phyloP scores from a whole-genome alignment of 2,888 invertebrate genomes.

The Pomacea canaliculata region DNA sequence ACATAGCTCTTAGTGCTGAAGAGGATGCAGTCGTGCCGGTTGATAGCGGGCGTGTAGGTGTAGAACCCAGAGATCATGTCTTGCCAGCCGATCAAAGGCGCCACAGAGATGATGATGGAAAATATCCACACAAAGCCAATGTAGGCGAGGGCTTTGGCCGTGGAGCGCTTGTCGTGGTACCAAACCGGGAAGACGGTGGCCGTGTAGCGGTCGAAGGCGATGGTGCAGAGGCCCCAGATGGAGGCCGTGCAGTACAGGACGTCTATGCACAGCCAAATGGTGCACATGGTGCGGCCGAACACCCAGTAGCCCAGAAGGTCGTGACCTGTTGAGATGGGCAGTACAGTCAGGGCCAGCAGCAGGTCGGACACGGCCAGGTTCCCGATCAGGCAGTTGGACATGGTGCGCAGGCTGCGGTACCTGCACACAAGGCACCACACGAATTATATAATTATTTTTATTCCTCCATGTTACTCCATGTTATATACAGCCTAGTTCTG shows the following conservation, averaged over 20 bases:
- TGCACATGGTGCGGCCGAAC: conserved; percentile 65
- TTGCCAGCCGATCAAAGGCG: conserved; percentile 67
- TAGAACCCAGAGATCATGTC: conserved; percentile 59
- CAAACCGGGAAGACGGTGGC: conserved; percentile 70
- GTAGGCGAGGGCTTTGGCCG: conserved; percentile 63
- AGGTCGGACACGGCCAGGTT: conserved; percentile 70
- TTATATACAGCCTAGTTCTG: no score
- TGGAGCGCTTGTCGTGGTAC: conserved; percentile 67
- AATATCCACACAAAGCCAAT: conserved; percentile 69
- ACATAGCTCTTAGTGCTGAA: conserved; percentile 67
- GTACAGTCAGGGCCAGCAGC: conserved; percentile 66
- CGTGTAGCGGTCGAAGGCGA: conserved; percentile 69
- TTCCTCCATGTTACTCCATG: no score
- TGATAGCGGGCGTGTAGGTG: conserved; percentile 46
- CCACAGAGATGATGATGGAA: conserved; percentile 66
- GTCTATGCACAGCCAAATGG: conserved; percentile 65
- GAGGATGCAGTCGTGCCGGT: conserved; percentile 63
- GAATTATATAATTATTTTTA: no score
- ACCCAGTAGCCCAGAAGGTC: conserved; percentile 69
- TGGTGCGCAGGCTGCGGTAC: conserved; percentile 63
- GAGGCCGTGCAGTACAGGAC: conserved; percentile 70
- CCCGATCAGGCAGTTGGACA: conserved; percentile 69
- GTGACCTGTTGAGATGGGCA: conserved; percentile 66
- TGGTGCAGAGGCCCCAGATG: conserved; percentile 69
- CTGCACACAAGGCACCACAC: neutral